A percentile compares a stretch with the other conserved stretches of the same genome.
Evolutionary conservation across 2,888 invertebrate genomes (phyloP).

Genomic region (Dynastes maya): DNA sequence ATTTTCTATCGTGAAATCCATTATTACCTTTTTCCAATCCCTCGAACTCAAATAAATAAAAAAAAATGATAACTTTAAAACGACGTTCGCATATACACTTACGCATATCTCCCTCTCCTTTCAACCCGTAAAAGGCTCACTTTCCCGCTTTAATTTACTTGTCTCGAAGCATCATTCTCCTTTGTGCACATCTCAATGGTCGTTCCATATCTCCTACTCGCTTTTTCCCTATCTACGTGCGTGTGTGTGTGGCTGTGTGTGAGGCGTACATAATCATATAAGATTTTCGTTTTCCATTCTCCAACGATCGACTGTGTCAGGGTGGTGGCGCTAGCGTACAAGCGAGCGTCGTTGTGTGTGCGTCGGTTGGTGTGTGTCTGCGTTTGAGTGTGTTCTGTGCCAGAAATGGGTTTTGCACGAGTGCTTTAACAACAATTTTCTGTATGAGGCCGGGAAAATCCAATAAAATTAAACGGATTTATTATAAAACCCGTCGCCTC

Average conservation of each 20-base stretch:
- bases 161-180: constrained; percentile 8
- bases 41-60: too few species aligned
- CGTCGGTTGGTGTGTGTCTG: neutral
- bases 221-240: neutral
- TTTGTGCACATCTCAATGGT: constrained; percentile 6
- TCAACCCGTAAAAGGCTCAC: too few species aligned
- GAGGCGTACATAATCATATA: neutral
- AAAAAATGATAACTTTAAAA: too few species aligned
- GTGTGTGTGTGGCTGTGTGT: neutral
- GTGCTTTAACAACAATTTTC: constrained; percentile 47
- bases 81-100: too few species aligned
- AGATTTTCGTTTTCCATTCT: constrained; percentile 20
- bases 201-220: neutral
- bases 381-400: neutral
- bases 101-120: too few species aligned
- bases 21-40: too few species aligned
- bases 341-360: neutral
- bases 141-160: constrained; percentile 22
- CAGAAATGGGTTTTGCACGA: constrained; percentile 33
- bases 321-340: neutral
- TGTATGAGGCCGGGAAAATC: constrained; percentile 35
- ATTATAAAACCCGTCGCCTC: constrained; percentile 45
- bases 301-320: neutral
- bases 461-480: constrained; percentile 49
- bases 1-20: too few species aligned